phyloP scores from a whole-genome alignment of 2,888 invertebrate species.

The Stenodema calcarata region DNA sequence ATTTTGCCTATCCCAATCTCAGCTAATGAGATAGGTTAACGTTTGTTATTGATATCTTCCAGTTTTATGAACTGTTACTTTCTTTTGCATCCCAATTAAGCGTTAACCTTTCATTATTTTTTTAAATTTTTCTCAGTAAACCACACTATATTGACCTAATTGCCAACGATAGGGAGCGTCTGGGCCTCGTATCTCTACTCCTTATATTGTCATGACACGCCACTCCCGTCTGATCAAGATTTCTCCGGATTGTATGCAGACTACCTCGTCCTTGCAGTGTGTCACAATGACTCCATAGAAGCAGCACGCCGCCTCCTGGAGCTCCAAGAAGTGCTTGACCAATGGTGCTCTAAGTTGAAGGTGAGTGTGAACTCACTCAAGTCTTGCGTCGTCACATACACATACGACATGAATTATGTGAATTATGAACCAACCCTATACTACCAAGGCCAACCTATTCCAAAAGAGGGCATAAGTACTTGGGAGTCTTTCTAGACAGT shows the following conservation, averaged over 20 bases:
- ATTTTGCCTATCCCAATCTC: no score
- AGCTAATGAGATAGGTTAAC: no score
- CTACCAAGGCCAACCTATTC: not conserved
- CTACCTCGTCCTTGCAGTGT: not conserved
- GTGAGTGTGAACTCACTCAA: not conserved
- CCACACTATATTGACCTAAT: no score
- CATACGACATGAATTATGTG: not conserved
- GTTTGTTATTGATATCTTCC: no score
- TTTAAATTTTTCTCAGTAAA: no score
- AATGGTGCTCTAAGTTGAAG: not conserved
- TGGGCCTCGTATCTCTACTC: not conserved
- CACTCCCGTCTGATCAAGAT: not conserved
- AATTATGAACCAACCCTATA: slow-evolving; percentile 64
- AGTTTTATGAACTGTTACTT: no score
- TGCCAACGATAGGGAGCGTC: not conserved
- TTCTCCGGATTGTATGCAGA: not conserved
- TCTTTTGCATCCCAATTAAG: no score
- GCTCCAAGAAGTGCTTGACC: not conserved
- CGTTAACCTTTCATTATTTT: no score
- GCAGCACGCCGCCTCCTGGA: not conserved
- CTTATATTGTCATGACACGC: not conserved
- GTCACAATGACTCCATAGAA: not conserved
- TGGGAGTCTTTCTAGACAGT: no score
- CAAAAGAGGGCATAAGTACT: no score
- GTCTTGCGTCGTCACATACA: not conserved